Evolutionary conservation across 2,113 vertebrate genomes (phyloP).

Genomic region (Mystacornis crossleyi): DNA sequence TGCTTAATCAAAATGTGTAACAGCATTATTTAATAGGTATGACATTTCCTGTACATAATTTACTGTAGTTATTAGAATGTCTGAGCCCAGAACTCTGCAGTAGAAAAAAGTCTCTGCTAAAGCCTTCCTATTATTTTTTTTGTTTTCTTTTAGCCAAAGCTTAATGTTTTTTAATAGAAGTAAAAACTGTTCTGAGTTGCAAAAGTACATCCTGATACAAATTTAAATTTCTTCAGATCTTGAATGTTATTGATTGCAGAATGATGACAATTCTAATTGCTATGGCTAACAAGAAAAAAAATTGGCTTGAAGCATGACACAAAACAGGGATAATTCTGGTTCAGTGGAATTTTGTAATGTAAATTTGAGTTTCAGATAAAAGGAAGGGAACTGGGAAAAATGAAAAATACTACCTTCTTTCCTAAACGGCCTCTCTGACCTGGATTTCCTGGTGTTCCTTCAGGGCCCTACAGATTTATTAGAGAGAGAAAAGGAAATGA

Average conservation of each 20-base stretch:
- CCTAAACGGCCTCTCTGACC: slow-evolving; percentile 89
- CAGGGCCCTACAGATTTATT: slow-evolving; percentile 82
- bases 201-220: not conserved
- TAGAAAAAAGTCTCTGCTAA: not conserved
- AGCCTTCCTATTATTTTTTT: not conserved
- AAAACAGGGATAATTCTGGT: not conserved
- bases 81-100: not conserved
- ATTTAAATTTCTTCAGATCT: not conserved
- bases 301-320: not conserved
- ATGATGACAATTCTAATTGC: not conserved
- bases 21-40: not conserved
- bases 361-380: not conserved
- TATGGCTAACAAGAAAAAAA: not conserved
- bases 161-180: not conserved
- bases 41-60: not conserved
- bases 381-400: not conserved
- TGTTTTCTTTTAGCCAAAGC: not conserved
- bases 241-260: not conserved
- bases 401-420: slow-evolving; percentile 84
- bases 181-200: not conserved
- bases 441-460: slow-evolving; percentile 85
- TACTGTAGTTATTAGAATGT: not conserved
- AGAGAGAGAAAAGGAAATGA: not conserved
- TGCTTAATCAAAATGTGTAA: not conserved
- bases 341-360: not conserved